Evolutionary conservation across 2,113 vertebrate species (phyloP).

Genomic region (Salminus brasiliensis): DNA sequence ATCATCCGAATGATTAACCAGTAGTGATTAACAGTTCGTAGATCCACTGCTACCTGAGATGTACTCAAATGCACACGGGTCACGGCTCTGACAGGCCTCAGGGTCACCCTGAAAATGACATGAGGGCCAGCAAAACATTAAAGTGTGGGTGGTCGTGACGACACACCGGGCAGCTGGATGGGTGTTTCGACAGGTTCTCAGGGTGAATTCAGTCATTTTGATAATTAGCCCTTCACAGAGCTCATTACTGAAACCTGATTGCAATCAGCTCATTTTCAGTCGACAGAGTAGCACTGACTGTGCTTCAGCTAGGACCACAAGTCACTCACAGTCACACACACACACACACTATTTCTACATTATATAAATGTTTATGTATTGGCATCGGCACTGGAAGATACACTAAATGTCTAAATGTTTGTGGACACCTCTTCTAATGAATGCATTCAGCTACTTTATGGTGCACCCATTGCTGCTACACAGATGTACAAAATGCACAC

Average conservation of each 20-base stretch:
- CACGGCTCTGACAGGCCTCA: not conserved
- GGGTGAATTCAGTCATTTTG: slow-evolving; percentile 52
- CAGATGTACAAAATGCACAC: too few relatives aligned
- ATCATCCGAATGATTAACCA: not conserved
- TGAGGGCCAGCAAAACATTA: not conserved
- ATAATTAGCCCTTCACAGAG: slow-evolving; percentile 68
- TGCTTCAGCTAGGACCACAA: not conserved
- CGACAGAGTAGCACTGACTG: not conserved
- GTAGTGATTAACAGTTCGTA: not conserved
- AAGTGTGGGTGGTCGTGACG: not conserved
- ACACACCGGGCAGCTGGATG: not conserved
- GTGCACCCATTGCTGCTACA: too few relatives aligned
- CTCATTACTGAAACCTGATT: slow-evolving; percentile 61
- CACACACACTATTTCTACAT: not conserved
- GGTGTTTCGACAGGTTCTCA: slow-evolving; percentile 22
- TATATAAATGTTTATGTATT: too few relatives aligned
- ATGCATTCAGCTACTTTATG: too few relatives aligned
- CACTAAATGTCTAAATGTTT: too few relatives aligned
- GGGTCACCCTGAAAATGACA: slow-evolving; percentile 23
- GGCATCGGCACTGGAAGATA: too few relatives aligned
- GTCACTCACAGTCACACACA: not conserved
- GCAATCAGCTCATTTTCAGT: slow-evolving; percentile 63
- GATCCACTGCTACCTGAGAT: not conserved
- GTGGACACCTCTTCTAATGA: too few relatives aligned
- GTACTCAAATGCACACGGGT: not conserved